Evolutionary conservation across 2,113 vertebrate genomes (phyloP), one percentile per base, ranked within the genome.

Genomic region (Melospiza melodia): DNA sequence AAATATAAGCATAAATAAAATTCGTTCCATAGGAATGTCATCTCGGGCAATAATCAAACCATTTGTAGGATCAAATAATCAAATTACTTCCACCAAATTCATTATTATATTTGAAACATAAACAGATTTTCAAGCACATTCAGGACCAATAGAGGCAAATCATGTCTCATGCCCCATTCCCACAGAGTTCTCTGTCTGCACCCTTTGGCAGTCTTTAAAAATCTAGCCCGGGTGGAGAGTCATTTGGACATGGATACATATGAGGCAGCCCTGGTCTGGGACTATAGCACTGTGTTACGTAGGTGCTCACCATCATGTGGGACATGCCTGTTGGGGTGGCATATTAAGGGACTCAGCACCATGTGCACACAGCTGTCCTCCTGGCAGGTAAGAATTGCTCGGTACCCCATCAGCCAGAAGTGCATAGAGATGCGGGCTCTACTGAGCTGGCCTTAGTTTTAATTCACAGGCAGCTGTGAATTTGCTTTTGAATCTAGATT

Each of bases 201-300:
- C 18, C 41, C 25, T 84, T 75, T 19, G 7, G 4, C 15, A 49
- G 19, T 31, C 31, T 71, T 52, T 20, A 63, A 87, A 71, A 87
- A 41, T 19, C 19, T 58, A n/a, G 6, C 9, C 33, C 12, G 48
- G 23, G 6, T 39, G 15, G 13, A 44, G 16, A 52, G 7, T 23
- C 0, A 16, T n/a, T 48, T 5, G 11, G 51, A 57, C 18, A 30
- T 3, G n/a, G 46, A 41, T 31, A 6, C 20, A 2, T 31, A 11
- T 5, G 6, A 66, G 57, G n/a, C 31, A 79, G 28, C 28, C 30
- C 46, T 30, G 55, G 9, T 28, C 68, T n/a, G 27, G 21, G 15
- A 59, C 7, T 33, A 2, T 0, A 16, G 17, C 28, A 18, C 14
- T 23, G 0, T 12, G 15, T n/a, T 33, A 30, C 0, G 1, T 27